Base-by-base conservation (phyloP, 2,888 invertebrate species). In the Rhagonycha fulva region DNA sequence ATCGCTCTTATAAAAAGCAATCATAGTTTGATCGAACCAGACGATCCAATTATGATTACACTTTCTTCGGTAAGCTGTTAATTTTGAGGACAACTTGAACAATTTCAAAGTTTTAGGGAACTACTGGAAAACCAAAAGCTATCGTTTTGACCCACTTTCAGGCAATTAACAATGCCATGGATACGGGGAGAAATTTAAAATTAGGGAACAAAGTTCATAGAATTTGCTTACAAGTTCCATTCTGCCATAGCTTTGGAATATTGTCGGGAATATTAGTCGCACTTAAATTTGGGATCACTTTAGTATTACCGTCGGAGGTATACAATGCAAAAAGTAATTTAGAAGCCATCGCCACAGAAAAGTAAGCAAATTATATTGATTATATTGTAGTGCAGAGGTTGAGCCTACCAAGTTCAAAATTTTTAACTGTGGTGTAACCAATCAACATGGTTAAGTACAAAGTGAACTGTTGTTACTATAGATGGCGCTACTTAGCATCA, bases 191-290 rank as follows among this genome's bases (percentile, higher is more conserved):
- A 32, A 87, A 92, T 76, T 86, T 87, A 67, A 87, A 87, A 11
- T 83, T 91, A 0, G 80, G 88, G 68, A 85, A 88, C 23, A 89
- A 87, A 24, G 88, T 90, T 80, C 88, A 90, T 14, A 91, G 83
- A 76, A 87, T 92, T 74, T 93, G 92, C 79, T 82, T 92, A 3
- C 93, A 94, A 83, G 93, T 94, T 14, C 96, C 96, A 0, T 89
- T 95, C 24, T 96, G 95, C 85, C 97, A 97, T 86, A 95, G 93
- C 47, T 96, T 92, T 85, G 96, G 96, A 0, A 91, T 93, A 76
- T 90, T 93, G 1, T 87, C 92, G 66, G 92, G 92, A 0, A 88
- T 92, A 23, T 82, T 94, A 30, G 88, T 89, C 0, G 89, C 88
- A 9, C 83, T 94, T 24, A 89, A 91, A 28, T 88, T 90, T 82